Base-by-base conservation (phyloP, 2,888 invertebrate genomes). In the Rhorus exstirpatorius region DNA sequence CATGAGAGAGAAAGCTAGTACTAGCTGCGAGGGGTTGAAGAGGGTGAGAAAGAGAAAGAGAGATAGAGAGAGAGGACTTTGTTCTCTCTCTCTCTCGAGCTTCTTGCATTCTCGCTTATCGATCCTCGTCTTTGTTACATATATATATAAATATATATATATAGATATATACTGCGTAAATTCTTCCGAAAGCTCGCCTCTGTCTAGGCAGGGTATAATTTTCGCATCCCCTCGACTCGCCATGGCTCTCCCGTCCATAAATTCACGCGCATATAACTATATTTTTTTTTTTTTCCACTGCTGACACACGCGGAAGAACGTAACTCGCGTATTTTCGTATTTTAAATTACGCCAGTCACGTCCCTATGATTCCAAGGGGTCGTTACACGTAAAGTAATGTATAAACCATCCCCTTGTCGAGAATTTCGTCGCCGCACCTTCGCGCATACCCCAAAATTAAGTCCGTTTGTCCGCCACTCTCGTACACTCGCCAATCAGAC, bases 381-480 rank as follows among this genome's bases (percentile, higher is more conserved):
- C 8, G 19, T 14, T 44, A 44, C 12, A 6, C 8, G 44, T 7
- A 46, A 41, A 12, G 8, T 19, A 2, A 31, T 46, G 17, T 6
- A 8, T 10, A 67, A 60, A 38, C 63, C 38, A 46, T 19, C 61
- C 76, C 31, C 46, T 35, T 38, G 55, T 31, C 14, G 24, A 51
- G 35, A 6, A 49, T 31, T 46, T 24, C 31, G n/a, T 53, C 26
- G 60, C 46, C 68, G 74, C 74, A 63, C 68, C 75, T 70, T 75
- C 70, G 21, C 35, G 8, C 49, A 26, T 21, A 81, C 84, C 81
- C 85, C 87, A 80, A 89, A 91, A 91, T 91, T 90, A 90, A 87
- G 88, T 89, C 89, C 90, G 88, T 88, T 91, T 91, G 90, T 91
- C 89, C 84, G 86, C 84, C 84, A 85, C 87, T 88, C 88, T 85